A percentile compares a stretch with the other conserved stretches of the same genome.
These are phyloP conservation scores for Aplidium turbinatum DNA, from an alignment of 23 tunicate genomes.

Conservation along the genomic window DNA sequence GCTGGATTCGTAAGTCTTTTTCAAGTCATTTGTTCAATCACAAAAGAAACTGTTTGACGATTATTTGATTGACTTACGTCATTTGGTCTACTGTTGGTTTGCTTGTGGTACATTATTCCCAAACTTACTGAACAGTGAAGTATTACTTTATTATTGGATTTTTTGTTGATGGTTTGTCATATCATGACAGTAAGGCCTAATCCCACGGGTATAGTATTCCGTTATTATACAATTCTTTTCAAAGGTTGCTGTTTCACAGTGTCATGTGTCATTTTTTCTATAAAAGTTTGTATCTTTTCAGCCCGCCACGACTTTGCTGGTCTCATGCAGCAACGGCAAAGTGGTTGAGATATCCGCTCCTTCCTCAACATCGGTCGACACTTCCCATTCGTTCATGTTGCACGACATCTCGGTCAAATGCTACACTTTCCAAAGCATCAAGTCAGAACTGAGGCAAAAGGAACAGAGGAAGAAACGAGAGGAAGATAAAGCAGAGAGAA, in stretches of 20 bases:
- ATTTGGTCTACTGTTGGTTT: no score
- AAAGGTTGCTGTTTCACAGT: no score
- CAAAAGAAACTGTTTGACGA: background rate
- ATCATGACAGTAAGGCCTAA: no score
- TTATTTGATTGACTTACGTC: no score
- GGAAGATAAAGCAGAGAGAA: conserved; percentile 46
- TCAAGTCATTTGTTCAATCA: background rate
- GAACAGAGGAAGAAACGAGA: conserved; percentile 71
- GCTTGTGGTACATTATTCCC: no score
- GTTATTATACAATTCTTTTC: no score
- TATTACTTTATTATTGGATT: background rate
- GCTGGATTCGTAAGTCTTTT: conserved; percentile 79
- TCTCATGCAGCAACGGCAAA: conserved; percentile 71
- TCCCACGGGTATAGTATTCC: no score
- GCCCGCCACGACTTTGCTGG: conserved; percentile 62
- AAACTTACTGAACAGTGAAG: no score
- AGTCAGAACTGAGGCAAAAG: conserved; percentile 67
- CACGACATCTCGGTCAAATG: conserved; percentile 62
- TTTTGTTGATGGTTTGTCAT: background rate
- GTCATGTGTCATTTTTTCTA: no score
- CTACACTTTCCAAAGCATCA: conserved; percentile 85
- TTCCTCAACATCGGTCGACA: conserved; percentile 27
- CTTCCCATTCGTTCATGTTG: conserved; percentile 65
- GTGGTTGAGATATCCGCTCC: conserved; percentile 77
- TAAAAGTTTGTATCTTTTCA: conserved; percentile 33